These are phyloP conservation scores for Drosophila peninsularis DNA, from an alignment of 2,888 invertebrate species.

Conservation along the genomic window DNA sequence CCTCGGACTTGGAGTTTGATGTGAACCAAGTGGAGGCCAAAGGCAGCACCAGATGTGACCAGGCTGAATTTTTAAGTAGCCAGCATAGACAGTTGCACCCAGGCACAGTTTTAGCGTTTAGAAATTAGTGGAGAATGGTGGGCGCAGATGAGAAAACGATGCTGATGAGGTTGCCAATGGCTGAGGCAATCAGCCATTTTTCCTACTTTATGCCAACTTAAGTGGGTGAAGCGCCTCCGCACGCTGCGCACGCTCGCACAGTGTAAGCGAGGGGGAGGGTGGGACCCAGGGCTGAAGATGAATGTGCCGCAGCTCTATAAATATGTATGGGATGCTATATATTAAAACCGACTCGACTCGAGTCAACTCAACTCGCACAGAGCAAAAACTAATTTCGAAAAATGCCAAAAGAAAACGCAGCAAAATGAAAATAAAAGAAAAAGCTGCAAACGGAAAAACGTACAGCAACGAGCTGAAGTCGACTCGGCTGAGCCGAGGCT, in stretches of 20 bases:
- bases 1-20: constrained; percentile 16
- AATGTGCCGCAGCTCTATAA: constrained; percentile 82
- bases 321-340: constrained; percentile 82
- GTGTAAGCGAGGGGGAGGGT: constrained; percentile 3
- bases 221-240: constrained; percentile 67
- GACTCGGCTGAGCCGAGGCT: constrained; percentile 22
- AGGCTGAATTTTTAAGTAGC: constrained; percentile 64
- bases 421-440: constrained; percentile 71
- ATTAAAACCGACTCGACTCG: constrained; percentile 81
- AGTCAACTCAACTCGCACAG: constrained; percentile 63
- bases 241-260: constrained; percentile 42
- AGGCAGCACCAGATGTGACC: constrained; percentile 68
- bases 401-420: constrained; percentile 79
- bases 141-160: constrained; percentile 46
- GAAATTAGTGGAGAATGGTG: constrained; percentile 63
- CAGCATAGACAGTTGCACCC: constrained; percentile 11
- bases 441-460: constrained; percentile 29
- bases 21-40: constrained; percentile 30
- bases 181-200: constrained; percentile 65
- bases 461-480: constrained; percentile 31
- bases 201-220: constrained; percentile 73
- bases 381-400: constrained; percentile 83
- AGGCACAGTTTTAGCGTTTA: constrained; percentile 10
- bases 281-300: constrained; percentile 70
- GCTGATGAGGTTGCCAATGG: constrained; percentile 67